These are phyloP conservation scores for Lucilia sericata DNA, from an alignment of 1,140 invertebrate species.

Conservation along the genomic window DNA sequence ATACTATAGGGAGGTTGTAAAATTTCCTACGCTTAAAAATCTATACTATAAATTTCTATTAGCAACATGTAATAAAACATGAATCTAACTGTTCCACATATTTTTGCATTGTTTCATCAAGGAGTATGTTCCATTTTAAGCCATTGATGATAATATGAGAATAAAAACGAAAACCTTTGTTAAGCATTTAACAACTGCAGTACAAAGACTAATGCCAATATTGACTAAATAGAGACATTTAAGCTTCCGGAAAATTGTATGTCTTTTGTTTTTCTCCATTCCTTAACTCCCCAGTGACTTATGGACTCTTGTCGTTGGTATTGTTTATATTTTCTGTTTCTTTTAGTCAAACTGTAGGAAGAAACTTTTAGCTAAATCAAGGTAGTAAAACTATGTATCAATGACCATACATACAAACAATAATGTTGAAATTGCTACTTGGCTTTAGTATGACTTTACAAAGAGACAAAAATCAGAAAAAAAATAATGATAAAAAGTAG, in stretches of 20 bases:
- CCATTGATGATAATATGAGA: background rate
- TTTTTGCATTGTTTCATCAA: background rate
- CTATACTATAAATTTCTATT: background rate
- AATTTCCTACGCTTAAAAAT: no score
- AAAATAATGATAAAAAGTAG: constrained; percentile 1
- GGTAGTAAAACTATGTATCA: background rate
- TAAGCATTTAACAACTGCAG: background rate
- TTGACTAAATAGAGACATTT: constrained; percentile 22
- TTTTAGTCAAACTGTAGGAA: background rate
- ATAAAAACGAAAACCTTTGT: background rate
- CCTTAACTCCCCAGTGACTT: constrained; percentile 6
- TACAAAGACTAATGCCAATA: constrained; percentile 15
- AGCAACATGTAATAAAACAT: background rate
- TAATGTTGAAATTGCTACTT: constrained; percentile 16
- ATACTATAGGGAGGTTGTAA: no score
- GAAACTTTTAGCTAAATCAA: constrained; percentile 21
- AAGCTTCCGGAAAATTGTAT: constrained; percentile 29
- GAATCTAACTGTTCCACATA: background rate
- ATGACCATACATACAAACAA: background rate
- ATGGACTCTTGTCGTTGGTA: background rate
- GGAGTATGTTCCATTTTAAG: background rate
- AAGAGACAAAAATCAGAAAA: background rate
- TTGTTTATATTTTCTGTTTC: background rate
- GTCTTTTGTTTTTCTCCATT: constrained; percentile 10
- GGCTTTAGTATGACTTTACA: constrained; percentile 8